Evolutionary conservation across 2,113 vertebrate genomes (phyloP).

Genomic region (Ploceus nigricollis): DNA sequence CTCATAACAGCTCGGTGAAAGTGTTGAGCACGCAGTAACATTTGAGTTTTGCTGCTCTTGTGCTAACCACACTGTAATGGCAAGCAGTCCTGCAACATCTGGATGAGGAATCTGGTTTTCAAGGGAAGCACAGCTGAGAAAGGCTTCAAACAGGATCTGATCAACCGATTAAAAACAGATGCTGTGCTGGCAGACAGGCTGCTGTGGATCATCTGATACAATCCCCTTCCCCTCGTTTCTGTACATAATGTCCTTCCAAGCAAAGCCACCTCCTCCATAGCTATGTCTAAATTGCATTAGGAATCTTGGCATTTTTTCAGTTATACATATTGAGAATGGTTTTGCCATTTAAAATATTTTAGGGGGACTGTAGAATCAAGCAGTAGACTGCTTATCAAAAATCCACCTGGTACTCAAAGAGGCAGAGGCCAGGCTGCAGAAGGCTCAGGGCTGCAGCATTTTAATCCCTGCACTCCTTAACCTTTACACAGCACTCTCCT

Average conservation of each 20-base stretch:
- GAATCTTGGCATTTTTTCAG: conserved; percentile 45
- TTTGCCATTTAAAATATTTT: conserved; percentile 30
- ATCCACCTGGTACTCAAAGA: not conserved
- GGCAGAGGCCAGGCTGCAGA: not conserved
- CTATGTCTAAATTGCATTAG: conserved; percentile 35
- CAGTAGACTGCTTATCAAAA: not conserved
- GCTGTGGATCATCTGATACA: conserved; percentile 28
- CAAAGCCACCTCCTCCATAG: conserved; percentile 31
- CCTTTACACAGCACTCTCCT: not conserved
- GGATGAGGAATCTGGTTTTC: conserved; percentile 5
- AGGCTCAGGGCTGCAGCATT: not conserved
- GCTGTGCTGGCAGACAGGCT: conserved; percentile 38
- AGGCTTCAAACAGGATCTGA: conserved; percentile 39
- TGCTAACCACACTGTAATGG: not conserved
- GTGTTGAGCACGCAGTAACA: fast-evolving
- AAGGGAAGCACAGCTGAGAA: conserved; percentile 51
- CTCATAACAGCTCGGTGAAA: not conserved
- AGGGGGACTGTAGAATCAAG: not conserved
- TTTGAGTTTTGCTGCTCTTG: not conserved
- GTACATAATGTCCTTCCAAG: conserved; percentile 67
- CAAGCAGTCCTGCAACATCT: not conserved
- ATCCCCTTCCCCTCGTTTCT: conserved; percentile 23
- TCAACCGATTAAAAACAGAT: conserved; percentile 40
- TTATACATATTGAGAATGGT: not conserved
- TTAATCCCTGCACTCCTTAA: not conserved